Percentiles rank a stretch among this genome's conserved stretches.
Conservation (phyloP, 2,113 vertebrate species). For the Pyrgilauda ruficollis region DNA sequence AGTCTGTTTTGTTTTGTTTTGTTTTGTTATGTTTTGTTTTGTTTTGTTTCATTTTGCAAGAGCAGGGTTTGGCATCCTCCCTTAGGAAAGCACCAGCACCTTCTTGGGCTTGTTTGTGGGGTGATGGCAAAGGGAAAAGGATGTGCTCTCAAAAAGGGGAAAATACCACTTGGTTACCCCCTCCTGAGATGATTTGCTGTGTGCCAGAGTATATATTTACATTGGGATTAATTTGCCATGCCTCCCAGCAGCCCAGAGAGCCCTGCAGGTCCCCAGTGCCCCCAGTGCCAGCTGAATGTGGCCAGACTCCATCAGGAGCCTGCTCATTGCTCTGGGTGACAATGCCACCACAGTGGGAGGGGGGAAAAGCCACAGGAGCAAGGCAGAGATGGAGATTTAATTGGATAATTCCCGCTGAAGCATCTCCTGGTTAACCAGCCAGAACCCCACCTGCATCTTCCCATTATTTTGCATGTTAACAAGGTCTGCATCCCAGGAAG, state of each 20-base stretch:
- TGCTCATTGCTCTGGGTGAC: conserved; percentile 32
- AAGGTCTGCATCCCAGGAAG: neutral
- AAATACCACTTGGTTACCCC: neutral
- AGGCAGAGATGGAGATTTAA: conserved; percentile 36
- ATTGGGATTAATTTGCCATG: neutral
- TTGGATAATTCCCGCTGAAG: conserved; percentile 68
- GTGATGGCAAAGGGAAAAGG: neutral
- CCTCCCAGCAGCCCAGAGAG: neutral
- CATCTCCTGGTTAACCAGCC: conserved; percentile 62
- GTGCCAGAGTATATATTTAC: neutral
- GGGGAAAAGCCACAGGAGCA: neutral
- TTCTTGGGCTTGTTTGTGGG: fast-evolving
- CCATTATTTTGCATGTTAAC: conserved; percentile 67
- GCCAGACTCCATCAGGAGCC: neutral
- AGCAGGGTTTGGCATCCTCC: neutral
- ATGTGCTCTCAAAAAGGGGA: neutral
- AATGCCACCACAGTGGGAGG: neutral
- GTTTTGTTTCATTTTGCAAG: neutral
- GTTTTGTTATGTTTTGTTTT: neutral
- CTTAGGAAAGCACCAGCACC: neutral
- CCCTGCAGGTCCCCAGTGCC: neutral
- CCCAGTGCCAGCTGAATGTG: neutral
- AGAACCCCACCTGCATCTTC: conserved; percentile 64
- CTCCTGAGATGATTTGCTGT: neutral
- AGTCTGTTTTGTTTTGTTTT: neutral